Conservation (phyloP, 2,113 vertebrate genomes). For the Athene noctua region DNA sequence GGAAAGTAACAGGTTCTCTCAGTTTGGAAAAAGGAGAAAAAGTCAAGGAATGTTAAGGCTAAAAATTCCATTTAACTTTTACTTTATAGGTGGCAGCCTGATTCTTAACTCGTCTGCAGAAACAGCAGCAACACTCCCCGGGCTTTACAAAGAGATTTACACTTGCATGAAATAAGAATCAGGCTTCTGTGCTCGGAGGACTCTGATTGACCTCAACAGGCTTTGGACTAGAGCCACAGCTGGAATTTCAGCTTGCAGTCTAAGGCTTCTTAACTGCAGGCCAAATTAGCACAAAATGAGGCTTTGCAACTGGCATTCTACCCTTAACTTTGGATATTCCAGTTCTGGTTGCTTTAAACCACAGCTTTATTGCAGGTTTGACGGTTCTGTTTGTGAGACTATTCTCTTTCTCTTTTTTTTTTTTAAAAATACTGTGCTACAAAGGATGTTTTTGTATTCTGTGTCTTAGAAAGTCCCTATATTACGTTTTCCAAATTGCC, state of each 20-base stretch:
- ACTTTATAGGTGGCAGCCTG: neutral
- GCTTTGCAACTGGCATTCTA: slow-evolving; percentile 35
- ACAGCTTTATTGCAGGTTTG: slow-evolving; percentile 52
- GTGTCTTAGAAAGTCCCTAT: slow-evolving; percentile 56
- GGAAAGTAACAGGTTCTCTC: slow-evolving; percentile 9
- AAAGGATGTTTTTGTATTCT: slow-evolving; percentile 49
- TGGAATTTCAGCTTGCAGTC: slow-evolving; percentile 60
- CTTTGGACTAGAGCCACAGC: slow-evolving; percentile 55
- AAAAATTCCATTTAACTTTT: neutral
- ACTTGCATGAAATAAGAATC: slow-evolving; percentile 36
- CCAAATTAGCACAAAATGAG: slow-evolving; percentile 54
- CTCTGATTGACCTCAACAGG: slow-evolving; percentile 54
- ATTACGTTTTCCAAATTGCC: slow-evolving; percentile 60
- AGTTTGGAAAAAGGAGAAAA: neutral
- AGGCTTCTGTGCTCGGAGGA: slow-evolving; percentile 25
- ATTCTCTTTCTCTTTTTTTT: neutral
- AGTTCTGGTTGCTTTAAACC: slow-evolving; percentile 65
- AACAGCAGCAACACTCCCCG: neutral
- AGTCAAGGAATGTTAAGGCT: slow-evolving; percentile 26
- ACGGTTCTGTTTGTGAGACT: slow-evolving; percentile 41
- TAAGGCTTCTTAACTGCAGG: slow-evolving; percentile 59
- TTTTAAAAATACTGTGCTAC: slow-evolving; percentile 49
- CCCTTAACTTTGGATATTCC: slow-evolving; percentile 59
- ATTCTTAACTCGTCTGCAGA: neutral
- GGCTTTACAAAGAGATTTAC: slow-evolving; percentile 16